Evolutionary conservation across 2,888 invertebrate species (phyloP).

Genomic region (Eumerus sabulonum): DNA sequence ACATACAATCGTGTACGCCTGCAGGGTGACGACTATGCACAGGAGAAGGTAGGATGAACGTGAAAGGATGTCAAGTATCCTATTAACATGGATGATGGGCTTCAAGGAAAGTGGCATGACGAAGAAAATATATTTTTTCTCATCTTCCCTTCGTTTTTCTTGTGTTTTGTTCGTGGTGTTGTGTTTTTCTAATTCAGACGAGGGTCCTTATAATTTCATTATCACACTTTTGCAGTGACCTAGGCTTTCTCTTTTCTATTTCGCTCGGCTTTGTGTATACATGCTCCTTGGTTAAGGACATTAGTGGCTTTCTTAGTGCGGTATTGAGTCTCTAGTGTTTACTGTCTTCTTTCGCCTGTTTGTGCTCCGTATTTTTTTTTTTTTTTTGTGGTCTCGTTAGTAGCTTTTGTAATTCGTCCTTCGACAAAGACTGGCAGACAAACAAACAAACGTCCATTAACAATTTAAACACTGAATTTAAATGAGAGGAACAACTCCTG

Average conservation of each 20-base stretch:
- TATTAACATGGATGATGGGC: slow-evolving; percentile 59
- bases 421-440: slow-evolving; percentile 5
- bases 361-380: slow-evolving; percentile 35
- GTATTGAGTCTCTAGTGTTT: slow-evolving; percentile 45
- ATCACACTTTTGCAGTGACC: slow-evolving; percentile 57
- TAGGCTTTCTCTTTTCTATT: slow-evolving; percentile 44
- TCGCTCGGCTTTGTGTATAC: slow-evolving; percentile 17
- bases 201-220: slow-evolving; percentile 66
- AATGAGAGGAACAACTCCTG: slow-evolving; percentile 2
- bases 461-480: slow-evolving; percentile 35
- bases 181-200: slow-evolving; percentile 6
- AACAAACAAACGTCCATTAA: slow-evolving; percentile 38
- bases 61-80: slow-evolving; percentile 67
- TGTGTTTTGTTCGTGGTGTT: slow-evolving; percentile 14
- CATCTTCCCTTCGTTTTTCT: not conserved
- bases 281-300: slow-evolving; percentile 51
- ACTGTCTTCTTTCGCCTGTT: slow-evolving; percentile 33
- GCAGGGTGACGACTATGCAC: slow-evolving; percentile 5
- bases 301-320: slow-evolving; percentile 58
- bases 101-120: slow-evolving; percentile 26
- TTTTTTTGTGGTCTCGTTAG: slow-evolving; percentile 31
- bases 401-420: slow-evolving; percentile 27
- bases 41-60: slow-evolving; percentile 8
- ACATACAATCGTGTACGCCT: not conserved
- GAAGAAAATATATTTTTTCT: slow-evolving; percentile 1